These are phyloP conservation scores for Peribatodes rhomboidaria DNA, from an alignment of 2,888 invertebrate species.

Conservation along the genomic window DNA sequence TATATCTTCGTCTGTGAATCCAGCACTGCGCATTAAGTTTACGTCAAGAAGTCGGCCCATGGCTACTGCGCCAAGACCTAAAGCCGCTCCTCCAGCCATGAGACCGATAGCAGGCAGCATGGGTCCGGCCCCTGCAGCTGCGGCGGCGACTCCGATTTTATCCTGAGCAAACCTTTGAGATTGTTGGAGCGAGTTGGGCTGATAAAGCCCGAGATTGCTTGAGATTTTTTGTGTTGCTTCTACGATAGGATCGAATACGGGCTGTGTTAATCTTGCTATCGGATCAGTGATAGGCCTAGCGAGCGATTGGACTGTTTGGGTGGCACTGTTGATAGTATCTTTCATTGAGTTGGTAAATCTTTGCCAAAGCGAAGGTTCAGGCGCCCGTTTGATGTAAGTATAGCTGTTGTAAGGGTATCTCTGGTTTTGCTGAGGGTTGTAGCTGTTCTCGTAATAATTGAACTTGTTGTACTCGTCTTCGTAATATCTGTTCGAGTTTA, in stretches of 20 bases:
- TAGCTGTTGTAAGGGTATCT: constrained; percentile 88
- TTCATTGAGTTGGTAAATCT: constrained; percentile 91
- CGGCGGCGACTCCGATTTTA: constrained; percentile 89
- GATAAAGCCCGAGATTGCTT: constrained; percentile 90
- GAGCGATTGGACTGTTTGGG: constrained; percentile 89
- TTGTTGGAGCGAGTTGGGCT: constrained; percentile 75
- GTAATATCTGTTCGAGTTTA: constrained; percentile 78
- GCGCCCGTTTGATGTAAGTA: constrained; percentile 86
- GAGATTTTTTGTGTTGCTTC: constrained; percentile 94
- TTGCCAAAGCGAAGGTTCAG: constrained; percentile 90
- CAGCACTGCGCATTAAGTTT: constrained; percentile 87
- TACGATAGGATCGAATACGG: constrained; percentile 90
- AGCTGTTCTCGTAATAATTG: constrained; percentile 85
- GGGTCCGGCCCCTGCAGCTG: constrained; percentile 82
- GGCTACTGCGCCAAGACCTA: constrained; percentile 93
- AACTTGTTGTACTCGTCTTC: constrained; percentile 84
- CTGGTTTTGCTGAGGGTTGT: constrained; percentile 59
- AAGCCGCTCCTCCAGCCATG: constrained; percentile 93
- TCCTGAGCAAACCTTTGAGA: constrained; percentile 85
- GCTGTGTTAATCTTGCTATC: constrained; percentile 86
- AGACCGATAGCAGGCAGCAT: constrained; percentile 92
- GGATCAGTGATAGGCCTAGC: constrained; percentile 88
- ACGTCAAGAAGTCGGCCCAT: constrained; percentile 90
- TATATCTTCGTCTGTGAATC: constrained; percentile 70
- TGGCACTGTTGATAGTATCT: constrained; percentile 90